Evolutionary conservation across 2,113 vertebrate genomes (phyloP), one percentile per base, ranked within the genome.

Genomic region (Toxotes jaculatrix): DNA sequence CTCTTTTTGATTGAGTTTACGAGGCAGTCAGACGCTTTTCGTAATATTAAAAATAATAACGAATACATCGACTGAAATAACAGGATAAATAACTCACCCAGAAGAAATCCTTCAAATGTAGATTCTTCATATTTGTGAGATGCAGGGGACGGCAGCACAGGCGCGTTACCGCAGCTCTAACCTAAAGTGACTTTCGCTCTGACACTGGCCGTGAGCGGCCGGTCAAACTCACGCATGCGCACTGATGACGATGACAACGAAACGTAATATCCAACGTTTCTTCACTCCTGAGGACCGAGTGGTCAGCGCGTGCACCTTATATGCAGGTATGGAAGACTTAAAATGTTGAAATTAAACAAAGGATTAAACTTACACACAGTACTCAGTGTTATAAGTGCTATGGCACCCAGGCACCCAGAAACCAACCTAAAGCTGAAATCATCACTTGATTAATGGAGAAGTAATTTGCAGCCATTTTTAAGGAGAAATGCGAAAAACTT

Each of bases 21-120:
- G 27, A 27, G 27, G 27, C 27, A 27, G 27, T 27, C 27, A 27
- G 27, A 27, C 1, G 27, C 27, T 27, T 1, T 27, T 27, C 27
- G 27, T 27, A 27, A 27, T 27, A 27, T 27, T 27, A 27, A 27
- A 27, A 27, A 1, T 27, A 17, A 57, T 7, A 32, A 49, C 34
- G 0, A 23, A 17, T 27, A 34, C 27, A 53, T 49, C 17, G 49
- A 7, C 3, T 19, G 0, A 49, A 78, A 31, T 32, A 11, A 64
- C 23, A 53, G 19, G 36, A 45, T 0, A 4, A 17, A 17, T 12
- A 42, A 72, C 94, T 59, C 87, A 99, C 98, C 98, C 97, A 99
- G 83, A 99, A 99, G 93, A 95, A 95, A 71, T 95, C 96, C 74
- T 96, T 97, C 80, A 98, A 98, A 75, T 95, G 94, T 0, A 95